Evolutionary conservation across 2,888 invertebrate genomes (phyloP), one percentile per base, ranked within the genome.

Genomic region (Peribatodes rhomboidaria): DNA sequence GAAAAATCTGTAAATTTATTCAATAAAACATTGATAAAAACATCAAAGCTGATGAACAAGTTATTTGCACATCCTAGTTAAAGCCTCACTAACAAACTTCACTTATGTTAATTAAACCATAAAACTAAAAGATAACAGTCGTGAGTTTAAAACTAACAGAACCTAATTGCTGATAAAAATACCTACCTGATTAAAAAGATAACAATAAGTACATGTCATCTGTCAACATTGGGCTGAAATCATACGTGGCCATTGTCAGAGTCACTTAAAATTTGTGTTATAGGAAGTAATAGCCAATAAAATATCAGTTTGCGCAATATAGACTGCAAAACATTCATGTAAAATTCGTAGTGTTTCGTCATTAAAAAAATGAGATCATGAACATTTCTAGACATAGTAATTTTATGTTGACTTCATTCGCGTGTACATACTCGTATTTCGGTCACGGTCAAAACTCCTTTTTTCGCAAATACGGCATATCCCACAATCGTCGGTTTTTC

Each of bases 381-480:
- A n/a, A n/a, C n/a, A n/a, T n/a, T n/a, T n/a, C n/a, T n/a, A n/a
- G n/a, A 27, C 27, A 27, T 4, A 27, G 27, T 27, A 4, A 27
- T 27, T 27, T 27, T n/a, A n/a, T 27, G 27, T 27, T 27, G 6
- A 27, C 27, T 27, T 27, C 27, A 27, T 27, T 27, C 27, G 27
- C 6, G 27, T 27, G 27, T 27, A 27, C 27, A 27, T 6, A n/a
- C n/a, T n/a, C n/a, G n/a, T n/a, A 27, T 27, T 27, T 27, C 6
- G 27, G 27, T 6, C 27, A 27, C 6, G 27, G 27, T 22, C n/a
- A 46, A 8, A 46, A 46, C n/a, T 13, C 13, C 47, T 54, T 74
- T 16, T 76, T 76, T 42, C 58, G 61, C 14, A 73, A 57, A 63
- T 70, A 80, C 3, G 82, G 81, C 14, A 80, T 75, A 33, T 78